Evolutionary conservation across 2,888 invertebrate species (phyloP), one percentile per base, ranked within the genome.

Genomic region (Drosophila colorata): DNA sequence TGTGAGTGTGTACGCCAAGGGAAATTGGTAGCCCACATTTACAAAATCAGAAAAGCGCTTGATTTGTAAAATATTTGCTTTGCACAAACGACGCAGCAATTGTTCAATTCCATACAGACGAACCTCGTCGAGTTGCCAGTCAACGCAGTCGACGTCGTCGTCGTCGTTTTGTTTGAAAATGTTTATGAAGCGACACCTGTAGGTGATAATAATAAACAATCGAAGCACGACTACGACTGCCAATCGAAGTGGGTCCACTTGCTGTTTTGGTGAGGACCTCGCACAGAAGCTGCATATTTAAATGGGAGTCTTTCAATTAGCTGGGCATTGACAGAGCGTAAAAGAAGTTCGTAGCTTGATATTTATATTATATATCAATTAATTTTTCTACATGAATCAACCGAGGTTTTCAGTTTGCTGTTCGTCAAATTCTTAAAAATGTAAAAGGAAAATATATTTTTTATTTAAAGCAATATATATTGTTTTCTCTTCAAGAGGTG

Each of bases 1-100:
- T 43, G 57, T 51, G 58, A 25, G 55, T 69, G 69, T 87, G 72
- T 84, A 70, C 80, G 69, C 84, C 53, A 65, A 88, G 85, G 80
- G 83, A 85, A 85, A 85, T 85, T 85, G 85, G 86, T 85, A 88
- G 85, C 88, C 85, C 86, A 85, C 85, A 88, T 88, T 87, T 87
- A 84, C 82, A 84, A 85, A 85, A 85, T 87, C 84, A 85, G 88
- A 87, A 87, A 85, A 85, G 86, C 88, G 88, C 85, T 85, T 85
- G 85, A 85, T 85, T 85, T 85, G 88, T 85, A 85, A 88, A 85
- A 85, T 85, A 85, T 85, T 85, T 85, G 85, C 85, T 78, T 86
- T 86, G 88, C 69, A 86, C 85, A 85, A 85, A 85, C 86, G 85
- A 87, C 71, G 65, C 83, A 74, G 88, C 88, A 85, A 85, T 85